These are phyloP conservation scores for Cherax quadricarinatus DNA, from an alignment of 1,140 invertebrate species.

Conservation along the genomic window DNA sequence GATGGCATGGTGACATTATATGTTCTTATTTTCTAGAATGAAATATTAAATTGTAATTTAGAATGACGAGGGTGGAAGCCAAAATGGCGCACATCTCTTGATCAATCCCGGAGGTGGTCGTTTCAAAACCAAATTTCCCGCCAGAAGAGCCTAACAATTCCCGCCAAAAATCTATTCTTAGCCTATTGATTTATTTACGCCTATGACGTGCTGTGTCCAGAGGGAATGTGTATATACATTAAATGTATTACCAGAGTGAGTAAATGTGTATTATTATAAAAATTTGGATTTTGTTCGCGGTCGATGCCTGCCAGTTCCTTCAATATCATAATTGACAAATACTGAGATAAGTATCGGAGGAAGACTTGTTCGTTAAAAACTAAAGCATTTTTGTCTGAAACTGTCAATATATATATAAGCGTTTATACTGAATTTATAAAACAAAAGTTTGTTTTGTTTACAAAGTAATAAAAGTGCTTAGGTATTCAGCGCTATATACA, in stretches of 20 bases:
- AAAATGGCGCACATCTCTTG: slow-evolving; percentile 63
- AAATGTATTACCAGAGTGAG: not conserved
- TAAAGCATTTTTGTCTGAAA: no score
- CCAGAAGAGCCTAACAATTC: slow-evolving; percentile 41
- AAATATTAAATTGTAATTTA: slow-evolving; percentile 49
- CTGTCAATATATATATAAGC: no score
- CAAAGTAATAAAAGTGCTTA: no score
- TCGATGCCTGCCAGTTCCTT: not conserved
- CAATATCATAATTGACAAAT: no score
- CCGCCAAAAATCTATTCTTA: slow-evolving; percentile 59
- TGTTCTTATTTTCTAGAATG: slow-evolving; percentile 35
- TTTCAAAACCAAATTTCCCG: slow-evolving; percentile 68
- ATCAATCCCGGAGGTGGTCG: slow-evolving; percentile 53
- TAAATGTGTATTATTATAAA: not conserved
- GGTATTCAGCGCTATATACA: no score
- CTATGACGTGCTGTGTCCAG: not conserved
- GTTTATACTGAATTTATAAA: no score
- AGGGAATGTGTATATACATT: not conserved
- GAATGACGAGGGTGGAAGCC: slow-evolving; percentile 23
- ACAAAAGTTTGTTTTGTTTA: no score
- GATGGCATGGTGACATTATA: slow-evolving; percentile 6
- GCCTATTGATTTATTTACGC: not conserved
- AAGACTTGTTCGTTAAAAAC: no score
- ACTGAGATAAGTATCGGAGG: no score
- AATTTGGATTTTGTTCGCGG: not conserved